Evolutionary conservation across 2,797 vertebrate genomes (phyloP), one percentile per base, ranked within the genome.

Genomic region (Lepus oiostolus): DNA sequence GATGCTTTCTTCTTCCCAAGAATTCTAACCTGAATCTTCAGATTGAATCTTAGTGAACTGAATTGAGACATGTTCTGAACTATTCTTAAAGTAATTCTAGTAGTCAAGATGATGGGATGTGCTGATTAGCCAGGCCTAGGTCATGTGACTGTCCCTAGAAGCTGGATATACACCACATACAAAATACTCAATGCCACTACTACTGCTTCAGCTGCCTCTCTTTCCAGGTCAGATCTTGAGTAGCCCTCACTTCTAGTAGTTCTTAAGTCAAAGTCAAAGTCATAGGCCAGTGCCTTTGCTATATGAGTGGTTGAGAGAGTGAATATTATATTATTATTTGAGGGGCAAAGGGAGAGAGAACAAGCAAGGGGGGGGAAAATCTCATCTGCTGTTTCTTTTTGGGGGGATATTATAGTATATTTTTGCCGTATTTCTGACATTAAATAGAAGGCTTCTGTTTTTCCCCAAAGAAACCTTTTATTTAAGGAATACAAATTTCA

Each of bases 181-280:
- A 82, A 92, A 91, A 80, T 62, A 58, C 16, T 30, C 87, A 47
- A 28, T 77, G 21, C 0, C 77, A 71, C 54, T 26, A 24, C 16
- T 16, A 17, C 67, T 68, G 81, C 35, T 52, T 30, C 16, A 77
- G 10, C 58, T 32, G 17, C 42, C 38, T 35, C 58, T 1, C 12
- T 87, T 52, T 67, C 71, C 22, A 47, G 42, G 54, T 63, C 50
- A 42, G 32, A 35, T 72, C 54, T 72, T 67, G 13, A 71, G 63
- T 47, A 54, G 38, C 71, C n/a, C 6, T 95, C 8, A 67, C 38
- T 85, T 84, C 24, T 63, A 19, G 83, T 50, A 87, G 47, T 35
- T 90, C 13, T 35, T 13, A 84, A 86, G n/a, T 91, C 63, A 63
- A 93, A 75, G 60, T 83, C 50, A 84, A 72, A 32, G 54, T 88